Evolutionary conservation across 2,113 vertebrate genomes (phyloP), one percentile per base, ranked within the genome.

Genomic region (Australoheros scitulus): DNA sequence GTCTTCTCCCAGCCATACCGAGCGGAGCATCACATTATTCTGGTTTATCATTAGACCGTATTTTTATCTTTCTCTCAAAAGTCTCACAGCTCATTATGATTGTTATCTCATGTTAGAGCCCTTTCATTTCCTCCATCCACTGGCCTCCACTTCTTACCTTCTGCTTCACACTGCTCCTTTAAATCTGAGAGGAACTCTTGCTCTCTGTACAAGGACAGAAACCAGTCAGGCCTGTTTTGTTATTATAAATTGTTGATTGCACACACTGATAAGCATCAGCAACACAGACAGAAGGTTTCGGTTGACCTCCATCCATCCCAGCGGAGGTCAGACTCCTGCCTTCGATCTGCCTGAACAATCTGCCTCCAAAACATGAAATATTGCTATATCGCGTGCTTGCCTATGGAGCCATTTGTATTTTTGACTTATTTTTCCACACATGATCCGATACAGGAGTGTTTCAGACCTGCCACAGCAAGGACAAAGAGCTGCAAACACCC

Each of bases 281-380:
- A 64, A 34, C n/a, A 0, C 11, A 76, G 79, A 22, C 50, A 50
- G 15, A 76, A 15, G 17, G 34, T 36, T 60, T 43, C 10, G 17
- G 1, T 47, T 15, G 43, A 43, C 74, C 75, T 68, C 65, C 78
- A 32, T 47, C 6, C 10, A 59, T 24, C 43, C 43, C 32, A 17
- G 61, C 29, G 26, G 83, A 88, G 80, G 83, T 85, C 76, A 61
- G n/a, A 1, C 4, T 36, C 29, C 17, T 50, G 36, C 41, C 75
- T 68, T 82, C 24, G 55, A 52, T 77, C 83, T 41, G 4, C 52
- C 61, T 2, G 18, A 74, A 55, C 5, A 10, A 56, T 4, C 76
- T 56, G 14, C 56, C 22, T 61, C 22, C 38, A 11, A 11, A 75
- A 74, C 63, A 6, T 74, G 80, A 87, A 60, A 47, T 60, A 79